A percentile compares a stretch with the other conserved stretches of the same genome.
phyloP scores from a whole-genome alignment of 2,797 vertebrate species.

The Onychomys leucogaster region DNA sequence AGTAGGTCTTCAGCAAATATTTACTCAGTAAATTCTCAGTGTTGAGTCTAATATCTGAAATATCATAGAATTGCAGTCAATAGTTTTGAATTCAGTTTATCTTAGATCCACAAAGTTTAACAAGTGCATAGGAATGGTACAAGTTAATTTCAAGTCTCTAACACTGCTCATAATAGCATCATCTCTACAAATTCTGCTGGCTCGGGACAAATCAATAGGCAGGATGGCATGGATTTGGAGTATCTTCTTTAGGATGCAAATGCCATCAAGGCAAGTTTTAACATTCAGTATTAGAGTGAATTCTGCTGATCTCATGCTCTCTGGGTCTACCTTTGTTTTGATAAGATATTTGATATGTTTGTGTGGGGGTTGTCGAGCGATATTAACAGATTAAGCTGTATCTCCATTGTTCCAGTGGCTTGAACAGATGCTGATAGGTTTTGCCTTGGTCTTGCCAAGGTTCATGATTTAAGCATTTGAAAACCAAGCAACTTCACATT shows the following conservation, averaged over 20 bases:
- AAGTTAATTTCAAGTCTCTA: conserved; percentile 12
- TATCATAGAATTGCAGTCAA: neutral
- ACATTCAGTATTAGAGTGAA: neutral
- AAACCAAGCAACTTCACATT: conserved; percentile 15
- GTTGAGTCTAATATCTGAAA: neutral
- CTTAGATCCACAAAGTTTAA: conserved; percentile 17
- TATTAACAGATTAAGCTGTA: conserved; percentile 58
- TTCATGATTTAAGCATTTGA: conserved; percentile 55
- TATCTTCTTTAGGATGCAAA: conserved; percentile 17
- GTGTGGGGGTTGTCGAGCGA: neutral
- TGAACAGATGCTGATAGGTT: conserved; percentile 36
- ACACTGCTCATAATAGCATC: neutral
- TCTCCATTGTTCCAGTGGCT: conserved; percentile 49
- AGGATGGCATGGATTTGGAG: neutral
- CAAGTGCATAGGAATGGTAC: neutral
- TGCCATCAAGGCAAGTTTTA: neutral
- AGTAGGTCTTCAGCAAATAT: conserved; percentile 15
- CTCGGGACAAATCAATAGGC: neutral
- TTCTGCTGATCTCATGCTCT: neutral
- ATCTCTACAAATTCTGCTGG: neutral
- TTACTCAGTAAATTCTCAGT: neutral
- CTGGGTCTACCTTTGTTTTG: neutral
- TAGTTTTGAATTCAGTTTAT: conserved; percentile 30
- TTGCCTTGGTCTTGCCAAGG: conserved; percentile 60
- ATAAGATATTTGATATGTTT: conserved; percentile 1